Evolutionary conservation across 2,113 vertebrate species (phyloP).

Genomic region (Opisthocomus hoazin): DNA sequence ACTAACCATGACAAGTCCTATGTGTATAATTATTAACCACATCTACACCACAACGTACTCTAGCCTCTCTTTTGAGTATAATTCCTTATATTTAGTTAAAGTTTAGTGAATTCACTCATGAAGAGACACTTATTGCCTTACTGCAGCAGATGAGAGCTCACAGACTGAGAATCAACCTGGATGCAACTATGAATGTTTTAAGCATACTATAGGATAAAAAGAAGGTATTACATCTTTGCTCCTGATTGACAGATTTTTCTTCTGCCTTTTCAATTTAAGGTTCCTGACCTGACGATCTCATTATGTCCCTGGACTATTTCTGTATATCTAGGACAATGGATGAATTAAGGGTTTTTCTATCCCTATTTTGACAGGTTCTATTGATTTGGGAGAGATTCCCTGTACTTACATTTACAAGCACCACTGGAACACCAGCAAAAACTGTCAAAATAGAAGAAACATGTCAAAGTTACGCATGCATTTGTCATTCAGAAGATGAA

Average conservation of each 20-base stretch:
- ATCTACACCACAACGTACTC: background rate
- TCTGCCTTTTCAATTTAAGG: background rate
- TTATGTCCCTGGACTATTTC: background rate
- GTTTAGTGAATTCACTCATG: background rate
- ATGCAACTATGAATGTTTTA: background rate
- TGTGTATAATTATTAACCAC: background rate
- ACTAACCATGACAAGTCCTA: background rate
- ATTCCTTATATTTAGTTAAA: background rate
- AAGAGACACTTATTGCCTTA: background rate
- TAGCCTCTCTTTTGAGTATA: background rate
- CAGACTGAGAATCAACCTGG: background rate
- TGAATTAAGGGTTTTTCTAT: accelerated
- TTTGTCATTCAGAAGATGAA: background rate
- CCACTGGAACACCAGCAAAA: background rate
- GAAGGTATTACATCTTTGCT: background rate
- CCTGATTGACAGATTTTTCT: background rate
- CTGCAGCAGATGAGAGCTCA: background rate
- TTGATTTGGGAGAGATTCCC: background rate
- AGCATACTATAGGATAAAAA: background rate
- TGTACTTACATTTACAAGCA: background rate
- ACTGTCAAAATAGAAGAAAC: background rate
- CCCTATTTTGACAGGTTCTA: background rate
- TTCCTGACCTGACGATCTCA: background rate
- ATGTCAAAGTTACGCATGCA: background rate
- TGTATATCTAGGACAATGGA: background rate